phyloP scores from a whole-genome alignment of 2,888 invertebrate genomes.

The Dendrolimus pini region DNA sequence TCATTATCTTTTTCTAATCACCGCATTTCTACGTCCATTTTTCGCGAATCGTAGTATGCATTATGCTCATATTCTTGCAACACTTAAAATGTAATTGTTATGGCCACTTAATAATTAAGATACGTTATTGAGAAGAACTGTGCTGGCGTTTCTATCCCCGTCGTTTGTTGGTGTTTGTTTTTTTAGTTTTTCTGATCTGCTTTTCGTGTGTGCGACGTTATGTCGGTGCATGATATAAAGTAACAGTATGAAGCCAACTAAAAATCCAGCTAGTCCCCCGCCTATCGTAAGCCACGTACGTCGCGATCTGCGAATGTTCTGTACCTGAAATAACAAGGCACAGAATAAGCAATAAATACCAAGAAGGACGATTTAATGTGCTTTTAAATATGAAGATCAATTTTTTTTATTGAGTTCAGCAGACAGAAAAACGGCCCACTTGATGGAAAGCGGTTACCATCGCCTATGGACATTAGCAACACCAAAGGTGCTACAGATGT shows the following conservation, averaged over 20 bases:
- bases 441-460: no score
- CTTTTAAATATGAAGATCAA: not conserved
- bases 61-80: no score
- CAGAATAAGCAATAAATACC: no score
- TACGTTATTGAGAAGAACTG: conserved; percentile 40
- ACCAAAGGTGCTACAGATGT: no score
- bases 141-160: conserved; percentile 41
- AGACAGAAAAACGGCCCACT: no score
- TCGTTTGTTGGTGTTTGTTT: conserved; percentile 32
- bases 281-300: conserved; percentile 66
- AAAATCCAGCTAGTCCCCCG: conserved; percentile 61
- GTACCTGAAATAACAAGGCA: conserved; percentile 30
- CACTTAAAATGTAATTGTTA: no score
- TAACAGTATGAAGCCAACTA: conserved; percentile 60
- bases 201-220: conserved; percentile 62
- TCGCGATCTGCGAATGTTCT: conserved; percentile 39
- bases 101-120: conserved; percentile 2
- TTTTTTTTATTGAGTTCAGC: no score
- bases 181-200: conserved; percentile 40
- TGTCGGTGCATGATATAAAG: conserved; percentile 66
- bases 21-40: no score
- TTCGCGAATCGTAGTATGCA: no score
- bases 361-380: no score
- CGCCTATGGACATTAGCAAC: no score
- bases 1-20: no score